phyloP scores from a whole-genome alignment of 2,797 vertebrate genomes.

The Pangasius mekongensis region DNA sequence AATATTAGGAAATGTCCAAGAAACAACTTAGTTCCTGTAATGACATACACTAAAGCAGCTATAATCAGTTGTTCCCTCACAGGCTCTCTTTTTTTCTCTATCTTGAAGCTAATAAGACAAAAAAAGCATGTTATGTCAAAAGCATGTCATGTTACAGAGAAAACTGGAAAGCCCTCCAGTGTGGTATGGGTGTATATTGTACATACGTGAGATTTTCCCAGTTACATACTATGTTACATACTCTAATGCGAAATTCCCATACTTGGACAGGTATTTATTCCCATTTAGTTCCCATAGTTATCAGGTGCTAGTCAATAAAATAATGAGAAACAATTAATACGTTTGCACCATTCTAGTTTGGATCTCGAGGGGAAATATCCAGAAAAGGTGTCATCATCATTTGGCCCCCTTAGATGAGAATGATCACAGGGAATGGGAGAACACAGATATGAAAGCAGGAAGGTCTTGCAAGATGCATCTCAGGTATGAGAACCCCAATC shows the following conservation, averaged over 20 bases:
- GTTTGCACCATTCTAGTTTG: not conserved
- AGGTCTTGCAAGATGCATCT: slow-evolving; percentile 21
- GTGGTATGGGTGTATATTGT: not conserved
- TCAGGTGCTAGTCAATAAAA: not conserved
- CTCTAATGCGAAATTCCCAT: not conserved
- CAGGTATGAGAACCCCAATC: slow-evolving; percentile 57
- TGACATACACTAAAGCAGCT: not conserved
- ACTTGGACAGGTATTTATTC: not conserved
- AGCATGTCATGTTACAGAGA: not conserved
- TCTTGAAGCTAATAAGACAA: not conserved
- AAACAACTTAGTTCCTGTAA: not conserved
- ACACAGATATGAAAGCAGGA: slow-evolving; percentile 13
- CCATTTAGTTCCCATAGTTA: not conserved
- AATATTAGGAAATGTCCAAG: not conserved
- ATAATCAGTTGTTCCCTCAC: not conserved
- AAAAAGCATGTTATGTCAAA: not conserved
- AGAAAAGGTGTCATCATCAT: not conserved
- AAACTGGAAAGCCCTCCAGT: not conserved
- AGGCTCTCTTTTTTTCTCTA: not conserved
- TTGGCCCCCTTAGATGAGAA: not conserved
- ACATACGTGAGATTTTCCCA: not conserved
- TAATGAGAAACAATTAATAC: not conserved
- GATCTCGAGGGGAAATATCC: not conserved
- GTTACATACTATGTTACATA: not conserved
- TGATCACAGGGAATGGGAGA: slow-evolving; percentile 11